Base-by-base conservation (phyloP, 2,797 vertebrate genomes). In the Hoplostethus mediterraneus region DNA sequence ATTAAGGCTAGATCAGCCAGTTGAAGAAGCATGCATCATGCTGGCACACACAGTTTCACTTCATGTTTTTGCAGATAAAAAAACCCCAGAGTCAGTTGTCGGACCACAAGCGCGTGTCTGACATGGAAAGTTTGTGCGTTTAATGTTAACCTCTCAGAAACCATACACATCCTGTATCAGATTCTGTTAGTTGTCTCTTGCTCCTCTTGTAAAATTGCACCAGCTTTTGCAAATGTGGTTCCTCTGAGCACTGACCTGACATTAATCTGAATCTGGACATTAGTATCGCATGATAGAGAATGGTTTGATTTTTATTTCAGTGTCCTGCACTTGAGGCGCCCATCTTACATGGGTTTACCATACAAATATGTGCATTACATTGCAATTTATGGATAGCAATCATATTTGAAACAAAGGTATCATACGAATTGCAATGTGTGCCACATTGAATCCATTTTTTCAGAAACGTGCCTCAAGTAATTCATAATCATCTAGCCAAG, bases 1-100 rank as follows among this genome's bases (percentile, higher is more conserved):
- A 25, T 79, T 61, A 54, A 14, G 2, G 10, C 6, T 14, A 30
- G 36, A 21, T n/a, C 21, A 47, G 14, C 13, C 2, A 12, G 6
- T 14, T 49, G n/a, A 25, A 8, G 45, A 21, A 6, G 28, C 5
- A 4, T 10, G 17, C 25, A 8, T 60, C 21, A 3, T 86, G 67
- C 69, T 55, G 28, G 3, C 48, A 16, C 73, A 76, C 21, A 60
- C 7, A 65, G 68, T 91, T 89, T 91, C 87, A 88, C 61, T 89
- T 91, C 70, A 42, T 54, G 10, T 51, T 5, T 40, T 42, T 58
- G 8, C 17, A 36, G 17, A 28, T 49, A 8, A 73, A 86, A 66
- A 73, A 59, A 53, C 28, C 1, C 8, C 11, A 33, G 4, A 38
- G 9, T 14, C 33, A n/a, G 33, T 5, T 14, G 10, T 14, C 16